Percentiles rank a stretch among this genome's conserved stretches.
Conservation (phyloP, 2,797 vertebrate genomes). For the Esox masquinongy region DNA sequence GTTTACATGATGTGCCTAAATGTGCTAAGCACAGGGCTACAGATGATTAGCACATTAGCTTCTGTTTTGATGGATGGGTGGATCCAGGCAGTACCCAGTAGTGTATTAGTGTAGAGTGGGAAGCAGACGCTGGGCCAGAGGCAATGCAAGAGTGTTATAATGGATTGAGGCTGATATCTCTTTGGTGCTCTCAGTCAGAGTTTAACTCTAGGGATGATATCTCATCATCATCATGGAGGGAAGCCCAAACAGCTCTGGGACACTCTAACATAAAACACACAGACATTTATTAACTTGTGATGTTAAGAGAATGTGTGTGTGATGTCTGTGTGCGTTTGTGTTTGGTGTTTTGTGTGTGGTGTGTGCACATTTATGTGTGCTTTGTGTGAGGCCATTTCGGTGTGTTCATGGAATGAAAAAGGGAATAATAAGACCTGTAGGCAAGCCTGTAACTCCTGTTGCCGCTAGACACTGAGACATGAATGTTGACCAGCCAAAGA, state of each 20-base stretch:
- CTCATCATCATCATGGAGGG: neutral
- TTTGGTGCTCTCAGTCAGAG: neutral
- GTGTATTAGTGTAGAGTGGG: neutral
- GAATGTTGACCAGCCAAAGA: neutral
- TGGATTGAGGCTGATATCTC: neutral
- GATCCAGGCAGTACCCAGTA: neutral
- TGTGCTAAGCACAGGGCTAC: too few species aligned
- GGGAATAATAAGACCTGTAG: neutral
- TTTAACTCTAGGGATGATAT: neutral
- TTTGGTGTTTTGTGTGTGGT: neutral
- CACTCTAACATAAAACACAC: neutral
- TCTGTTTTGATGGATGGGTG: too few species aligned
- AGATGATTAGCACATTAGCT: too few species aligned
- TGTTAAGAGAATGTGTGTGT: neutral
- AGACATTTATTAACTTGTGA: neutral
- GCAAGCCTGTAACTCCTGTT: too few species aligned
- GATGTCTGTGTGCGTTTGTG: slow-evolving; percentile 7
- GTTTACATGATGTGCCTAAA: too few species aligned
- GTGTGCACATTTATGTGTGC: too few species aligned
- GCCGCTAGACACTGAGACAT: neutral
- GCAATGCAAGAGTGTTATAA: neutral
- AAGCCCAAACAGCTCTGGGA: slow-evolving; percentile 4
- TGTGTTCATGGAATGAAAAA: neutral
- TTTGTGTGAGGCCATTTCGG: neutral
- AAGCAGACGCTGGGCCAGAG: neutral